Conservation (phyloP, 2,797 vertebrate genomes). For the Gallinago solitaria region DNA sequence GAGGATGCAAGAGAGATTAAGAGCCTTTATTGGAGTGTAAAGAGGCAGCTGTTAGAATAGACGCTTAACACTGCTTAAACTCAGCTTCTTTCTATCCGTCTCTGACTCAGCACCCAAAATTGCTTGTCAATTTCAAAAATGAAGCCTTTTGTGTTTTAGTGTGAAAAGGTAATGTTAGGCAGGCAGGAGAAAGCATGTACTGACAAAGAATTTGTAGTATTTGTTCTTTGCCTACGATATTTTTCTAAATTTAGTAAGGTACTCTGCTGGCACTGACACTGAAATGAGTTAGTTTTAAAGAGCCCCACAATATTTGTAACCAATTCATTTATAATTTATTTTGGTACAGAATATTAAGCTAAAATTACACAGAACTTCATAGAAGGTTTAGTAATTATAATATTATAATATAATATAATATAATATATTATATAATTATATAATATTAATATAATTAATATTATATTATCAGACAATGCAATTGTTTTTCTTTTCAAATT, state of each 20-base stretch:
- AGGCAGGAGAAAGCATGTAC: neutral
- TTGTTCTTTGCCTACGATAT: neutral
- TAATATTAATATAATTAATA: too few species aligned
- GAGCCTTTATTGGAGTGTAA: neutral
- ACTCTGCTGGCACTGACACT: neutral
- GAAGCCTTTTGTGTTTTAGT: neutral
- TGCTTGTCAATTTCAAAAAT: neutral
- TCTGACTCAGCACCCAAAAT: neutral
- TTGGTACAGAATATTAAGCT: neutral
- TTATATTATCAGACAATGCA: neutral
- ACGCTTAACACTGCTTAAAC: neutral
- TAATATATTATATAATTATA: too few species aligned
- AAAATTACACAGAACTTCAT: neutral
- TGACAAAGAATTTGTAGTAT: neutral
- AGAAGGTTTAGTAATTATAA: neutral
- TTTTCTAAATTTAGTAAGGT: conserved; percentile 29
- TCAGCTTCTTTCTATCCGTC: neutral
- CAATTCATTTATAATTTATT: neutral
- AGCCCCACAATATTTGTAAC: neutral
- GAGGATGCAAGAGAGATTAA: neutral
- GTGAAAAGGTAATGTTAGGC: neutral
- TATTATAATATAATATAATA: too few species aligned
- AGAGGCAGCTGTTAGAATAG: neutral
- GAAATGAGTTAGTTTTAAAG: conserved; percentile 14
- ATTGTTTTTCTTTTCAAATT: neutral